Evolutionary conservation across 2,797 vertebrate species (phyloP).

Genomic region (Okamejei kenojei): DNA sequence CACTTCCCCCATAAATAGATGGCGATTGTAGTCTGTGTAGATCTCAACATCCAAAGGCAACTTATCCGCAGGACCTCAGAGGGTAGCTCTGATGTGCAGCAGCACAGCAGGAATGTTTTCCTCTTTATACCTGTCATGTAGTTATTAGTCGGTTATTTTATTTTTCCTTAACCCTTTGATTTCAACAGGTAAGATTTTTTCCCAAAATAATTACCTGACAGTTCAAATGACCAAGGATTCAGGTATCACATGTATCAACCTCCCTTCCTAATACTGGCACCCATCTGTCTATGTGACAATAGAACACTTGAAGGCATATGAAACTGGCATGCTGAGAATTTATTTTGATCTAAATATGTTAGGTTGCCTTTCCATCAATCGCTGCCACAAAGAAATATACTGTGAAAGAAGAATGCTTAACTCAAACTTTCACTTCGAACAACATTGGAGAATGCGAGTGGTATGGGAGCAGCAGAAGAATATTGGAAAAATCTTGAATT

Average conservation of each 20-base stretch:
- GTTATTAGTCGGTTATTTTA: neutral
- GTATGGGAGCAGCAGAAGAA: neutral
- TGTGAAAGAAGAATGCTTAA: neutral
- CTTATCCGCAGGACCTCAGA: slow-evolving; percentile 44
- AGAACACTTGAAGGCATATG: neutral
- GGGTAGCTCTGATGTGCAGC: slow-evolving; percentile 38
- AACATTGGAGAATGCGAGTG: neutral
- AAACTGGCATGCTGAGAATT: neutral
- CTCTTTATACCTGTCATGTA: slow-evolving; percentile 8
- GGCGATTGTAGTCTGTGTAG: slow-evolving; percentile 47
- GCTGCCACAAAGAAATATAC: neutral
- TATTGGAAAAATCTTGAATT: neutral
- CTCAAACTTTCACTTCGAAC: neutral
- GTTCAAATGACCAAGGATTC: neutral
- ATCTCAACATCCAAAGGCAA: slow-evolving; percentile 58
- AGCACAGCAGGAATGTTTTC: slow-evolving; percentile 36
- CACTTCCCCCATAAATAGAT: slow-evolving; percentile 53
- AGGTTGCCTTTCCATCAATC: neutral
- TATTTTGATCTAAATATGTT: neutral
- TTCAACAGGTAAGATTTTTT: neutral
- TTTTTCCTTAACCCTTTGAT: slow-evolving; percentile 27
- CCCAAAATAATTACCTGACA: neutral
- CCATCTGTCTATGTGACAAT: neutral
- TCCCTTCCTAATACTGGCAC: neutral
- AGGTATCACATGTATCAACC: neutral